Conservation (phyloP, 2,113 vertebrate species). For the Alosa alosa region DNA sequence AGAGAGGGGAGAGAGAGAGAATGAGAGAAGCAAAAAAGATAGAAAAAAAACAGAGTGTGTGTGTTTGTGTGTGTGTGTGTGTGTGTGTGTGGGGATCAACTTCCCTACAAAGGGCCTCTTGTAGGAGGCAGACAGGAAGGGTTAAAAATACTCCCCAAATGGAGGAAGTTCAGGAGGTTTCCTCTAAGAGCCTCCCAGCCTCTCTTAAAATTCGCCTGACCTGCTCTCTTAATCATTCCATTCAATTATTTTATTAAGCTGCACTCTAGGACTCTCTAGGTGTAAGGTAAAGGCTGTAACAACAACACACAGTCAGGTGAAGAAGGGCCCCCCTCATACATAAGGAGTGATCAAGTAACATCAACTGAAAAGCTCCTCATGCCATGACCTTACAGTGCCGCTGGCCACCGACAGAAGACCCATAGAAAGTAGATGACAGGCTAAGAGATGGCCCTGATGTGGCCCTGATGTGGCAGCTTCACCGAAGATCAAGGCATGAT, state of each 20-base stretch:
- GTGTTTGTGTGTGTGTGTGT: too few species aligned
- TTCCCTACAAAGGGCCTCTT: not conserved
- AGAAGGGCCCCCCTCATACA: not conserved
- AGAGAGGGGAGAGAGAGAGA: not conserved
- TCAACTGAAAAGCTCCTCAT: too few species aligned
- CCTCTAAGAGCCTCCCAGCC: not conserved
- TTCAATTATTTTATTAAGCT: not conserved
- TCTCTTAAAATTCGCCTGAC: not conserved
- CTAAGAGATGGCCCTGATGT: not conserved
- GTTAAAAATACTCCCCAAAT: slow-evolving; percentile 2
- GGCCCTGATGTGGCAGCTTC: not conserved
- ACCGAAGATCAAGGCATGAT: not conserved
- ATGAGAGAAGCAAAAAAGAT: not conserved
- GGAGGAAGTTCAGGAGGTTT: slow-evolving; percentile 11
- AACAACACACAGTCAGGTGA: not conserved
- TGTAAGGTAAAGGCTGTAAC: not conserved
- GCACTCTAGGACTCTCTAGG: not conserved
- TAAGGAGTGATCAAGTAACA: not conserved
- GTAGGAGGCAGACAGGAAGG: not conserved
- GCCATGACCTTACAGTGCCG: not conserved
- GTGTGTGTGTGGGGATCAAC: not conserved
- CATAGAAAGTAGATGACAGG: too few species aligned
- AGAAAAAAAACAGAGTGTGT: not conserved
- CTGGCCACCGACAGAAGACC: too few species aligned
- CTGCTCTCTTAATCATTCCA: too few species aligned